These are phyloP conservation scores for Lepidonotus clava DNA, from an alignment of 2,888 invertebrate genomes.

Conservation along the genomic window DNA sequence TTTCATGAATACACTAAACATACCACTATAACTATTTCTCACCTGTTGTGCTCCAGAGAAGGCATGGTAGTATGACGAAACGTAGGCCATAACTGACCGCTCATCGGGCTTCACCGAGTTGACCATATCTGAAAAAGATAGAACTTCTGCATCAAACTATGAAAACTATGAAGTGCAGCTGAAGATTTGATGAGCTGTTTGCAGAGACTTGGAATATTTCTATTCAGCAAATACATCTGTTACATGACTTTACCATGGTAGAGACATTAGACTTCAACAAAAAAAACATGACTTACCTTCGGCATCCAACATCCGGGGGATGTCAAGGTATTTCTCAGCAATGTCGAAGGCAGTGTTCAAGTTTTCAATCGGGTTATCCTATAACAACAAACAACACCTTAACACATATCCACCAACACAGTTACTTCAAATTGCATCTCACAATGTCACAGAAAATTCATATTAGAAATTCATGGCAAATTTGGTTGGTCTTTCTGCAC, in stretches of 20 bases:
- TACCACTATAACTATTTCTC: no score
- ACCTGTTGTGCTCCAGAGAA: conserved; percentile 99
- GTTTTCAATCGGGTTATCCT: conserved; percentile 98
- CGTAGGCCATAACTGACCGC: conserved; percentile 99
- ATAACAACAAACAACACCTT: conserved; percentile 54
- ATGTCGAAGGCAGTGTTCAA: conserved; percentile 99
- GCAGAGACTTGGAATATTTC: neutral
- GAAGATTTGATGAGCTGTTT: neutral
- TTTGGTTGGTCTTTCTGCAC: no score
- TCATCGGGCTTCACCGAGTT: conserved; percentile 99
- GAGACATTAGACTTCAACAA: neutral
- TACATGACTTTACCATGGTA: neutral
- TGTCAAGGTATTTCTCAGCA: conserved; percentile 99
- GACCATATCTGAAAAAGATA: conserved; percentile 93
- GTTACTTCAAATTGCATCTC: no score
- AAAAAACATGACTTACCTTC: conserved; percentile 87
- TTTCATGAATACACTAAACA: no score
- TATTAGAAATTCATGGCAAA: no score
- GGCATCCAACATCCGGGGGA: conserved; percentile 99
- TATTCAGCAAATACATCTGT: neutral
- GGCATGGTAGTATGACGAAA: conserved; percentile 99
- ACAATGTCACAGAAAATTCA: no score
- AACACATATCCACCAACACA: no score
- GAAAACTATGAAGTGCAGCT: neutral
- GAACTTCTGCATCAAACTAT: neutral